Conservation (phyloP, 64 coral and sea anemone species). For the Montipora efflorescens region DNA sequence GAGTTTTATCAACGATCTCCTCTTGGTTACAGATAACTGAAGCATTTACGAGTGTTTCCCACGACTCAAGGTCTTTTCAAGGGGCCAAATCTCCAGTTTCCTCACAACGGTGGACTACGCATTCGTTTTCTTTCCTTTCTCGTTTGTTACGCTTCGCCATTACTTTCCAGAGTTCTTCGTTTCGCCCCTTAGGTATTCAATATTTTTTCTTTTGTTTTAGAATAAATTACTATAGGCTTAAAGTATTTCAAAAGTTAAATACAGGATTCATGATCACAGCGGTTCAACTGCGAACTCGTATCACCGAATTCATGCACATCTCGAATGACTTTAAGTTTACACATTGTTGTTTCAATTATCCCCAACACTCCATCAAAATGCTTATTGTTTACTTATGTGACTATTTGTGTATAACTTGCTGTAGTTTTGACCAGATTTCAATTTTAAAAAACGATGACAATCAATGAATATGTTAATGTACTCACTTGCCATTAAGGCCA, state of each 20-base stretch:
- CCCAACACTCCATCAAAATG: background rate
- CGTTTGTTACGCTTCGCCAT: slow-evolving; percentile 14
- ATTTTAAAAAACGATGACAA: too few relatives aligned
- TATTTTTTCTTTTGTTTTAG: too few relatives aligned
- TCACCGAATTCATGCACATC: background rate
- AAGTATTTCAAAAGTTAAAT: background rate
- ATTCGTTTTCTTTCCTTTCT: too few relatives aligned
- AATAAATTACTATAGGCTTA: too few relatives aligned
- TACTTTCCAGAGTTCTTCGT: background rate
- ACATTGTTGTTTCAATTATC: too few relatives aligned
- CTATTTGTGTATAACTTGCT: too few relatives aligned
- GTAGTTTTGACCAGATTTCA: too few relatives aligned
- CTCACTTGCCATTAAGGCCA: background rate
- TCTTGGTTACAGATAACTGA: background rate
- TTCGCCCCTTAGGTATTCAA: background rate
- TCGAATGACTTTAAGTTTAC: background rate
- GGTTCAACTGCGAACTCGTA: too few relatives aligned
- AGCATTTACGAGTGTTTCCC: slow-evolving; percentile 31
- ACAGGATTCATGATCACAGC: background rate
- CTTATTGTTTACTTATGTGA: background rate
- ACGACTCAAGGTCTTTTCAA: slow-evolving; percentile 52
- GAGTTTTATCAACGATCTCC: too few relatives aligned
- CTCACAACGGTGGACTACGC: too few relatives aligned
- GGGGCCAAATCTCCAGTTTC: background rate
- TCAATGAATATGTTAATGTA: background rate